Base-by-base conservation (phyloP, 2,113 vertebrate species). In the Benitochromis conjunctus region DNA sequence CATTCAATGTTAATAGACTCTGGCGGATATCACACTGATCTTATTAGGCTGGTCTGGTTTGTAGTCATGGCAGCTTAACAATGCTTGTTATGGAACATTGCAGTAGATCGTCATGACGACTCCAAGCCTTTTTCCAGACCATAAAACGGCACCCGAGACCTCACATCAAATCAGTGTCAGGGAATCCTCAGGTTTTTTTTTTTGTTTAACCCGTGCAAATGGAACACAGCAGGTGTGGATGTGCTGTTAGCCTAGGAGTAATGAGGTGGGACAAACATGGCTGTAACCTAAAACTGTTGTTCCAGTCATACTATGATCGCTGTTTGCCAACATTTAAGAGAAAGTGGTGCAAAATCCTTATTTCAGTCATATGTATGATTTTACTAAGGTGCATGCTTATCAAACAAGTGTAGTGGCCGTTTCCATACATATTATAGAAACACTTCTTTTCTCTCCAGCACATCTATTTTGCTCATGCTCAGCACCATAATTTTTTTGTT, bases 81-180 rank as follows among this genome's bases (percentile, higher is more conserved):
- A 56, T 86, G 87, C 80, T 94, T 96, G 94, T 95, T 94, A 85
- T 95, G 96, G 94, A 94, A 93, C 92, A 62, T 82, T 89, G 80
- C 81, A 86, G 80, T 51, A 36, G 80, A 87, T 95, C 41, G 43
- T 88, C 89, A 89, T 93, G 93, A 92, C 90, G 38, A 94, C 92
- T 86, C 38, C 80, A 77, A 74, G 74, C 71, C 71, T 83, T 89
- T 90, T 89, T 57, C 69, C 89, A 90, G 82, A 80, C 89, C 84
- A 89, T 92, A 86, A 90, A 90, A 81, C 83, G 86, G 89, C 83
- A 91, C 85, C 82, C 85, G 87, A 95, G 94, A 95, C 90, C 89
- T 95, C 83, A 87, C 71, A 54, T 90, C 78, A 89, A 88, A 78
- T 71, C 53, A 88, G 54, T 60, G 81, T 84, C 87, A 92, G 43